Conservation (phyloP, 2,797 vertebrate species). For the Pipistrellus pipistrellus region DNA sequence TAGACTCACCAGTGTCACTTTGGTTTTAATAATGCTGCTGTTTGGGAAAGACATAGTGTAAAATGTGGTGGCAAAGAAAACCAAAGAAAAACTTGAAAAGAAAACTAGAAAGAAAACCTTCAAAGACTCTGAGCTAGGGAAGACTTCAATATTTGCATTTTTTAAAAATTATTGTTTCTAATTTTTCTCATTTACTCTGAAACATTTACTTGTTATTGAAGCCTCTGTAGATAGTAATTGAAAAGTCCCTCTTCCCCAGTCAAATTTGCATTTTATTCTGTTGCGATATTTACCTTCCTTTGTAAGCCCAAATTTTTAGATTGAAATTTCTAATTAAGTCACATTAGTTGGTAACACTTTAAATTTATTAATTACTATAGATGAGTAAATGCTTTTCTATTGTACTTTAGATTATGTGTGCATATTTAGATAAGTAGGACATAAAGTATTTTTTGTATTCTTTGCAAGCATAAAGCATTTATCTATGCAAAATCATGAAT, state of each 20-base stretch:
- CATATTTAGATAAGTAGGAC: constrained; percentile 36
- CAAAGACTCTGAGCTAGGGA: constrained; percentile 8
- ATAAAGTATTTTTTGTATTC: constrained; percentile 33
- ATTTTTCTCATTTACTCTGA: constrained; percentile 10
- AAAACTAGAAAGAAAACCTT: constrained; percentile 21
- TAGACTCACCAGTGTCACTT: not conserved
- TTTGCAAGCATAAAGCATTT: constrained; percentile 33
- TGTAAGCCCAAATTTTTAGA: constrained; percentile 47
- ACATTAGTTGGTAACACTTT: constrained; percentile 19
- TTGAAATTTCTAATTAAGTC: constrained; percentile 47
- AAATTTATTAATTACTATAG: constrained; percentile 35
- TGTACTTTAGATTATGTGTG: not conserved
- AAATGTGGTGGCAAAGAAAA: not conserved
- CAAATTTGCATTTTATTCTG: constrained; percentile 44
- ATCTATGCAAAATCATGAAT: constrained; percentile 55
- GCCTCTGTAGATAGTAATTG: not conserved
- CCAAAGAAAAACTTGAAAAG: constrained; percentile 42
- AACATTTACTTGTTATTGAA: constrained; percentile 39
- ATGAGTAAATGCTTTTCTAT: constrained; percentile 1
- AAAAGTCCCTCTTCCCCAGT: not conserved
- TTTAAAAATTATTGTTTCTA: constrained; percentile 42
- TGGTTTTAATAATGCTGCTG: not conserved
- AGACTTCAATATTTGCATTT: constrained; percentile 39
- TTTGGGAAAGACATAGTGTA: constrained; percentile 24
- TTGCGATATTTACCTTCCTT: constrained; percentile 6